Evolutionary conservation across 2,113 vertebrate species (phyloP), one percentile per base, ranked within the genome.

Genomic region (Pachycephala philippinensis): DNA sequence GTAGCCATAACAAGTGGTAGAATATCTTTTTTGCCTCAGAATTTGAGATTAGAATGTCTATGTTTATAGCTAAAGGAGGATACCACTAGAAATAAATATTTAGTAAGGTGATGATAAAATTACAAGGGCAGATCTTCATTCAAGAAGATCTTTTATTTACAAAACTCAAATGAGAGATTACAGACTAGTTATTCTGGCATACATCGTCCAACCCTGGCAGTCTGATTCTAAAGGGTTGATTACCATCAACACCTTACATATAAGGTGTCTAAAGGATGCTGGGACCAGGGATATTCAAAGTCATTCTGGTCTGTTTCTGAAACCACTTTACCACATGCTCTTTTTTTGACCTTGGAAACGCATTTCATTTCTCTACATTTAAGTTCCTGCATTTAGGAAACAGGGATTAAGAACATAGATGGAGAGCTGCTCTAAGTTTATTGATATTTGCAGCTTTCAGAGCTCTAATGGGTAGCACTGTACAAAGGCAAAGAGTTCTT

Each of bases 81-180:
- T 87, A 68, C 31, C 56, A 40, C 56, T 92, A 84, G 74, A 87
- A 91, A 72, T 85, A 94, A 93, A 85, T 79, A 87, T 95, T 96
- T 95, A 79, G 57, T 64, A 57, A 75, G 40, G 40, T 68, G 57
- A 28, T 83, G 52, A 87, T 95, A 74, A 52, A 68, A 89, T 84
- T 91, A 83, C 76, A 77, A 75, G 52, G 71, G 47, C 9, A 69
- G 30, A 77, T 86, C 61, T 89, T 92, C 24, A 37, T 70, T 93
- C 68, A 89, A 54, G 49, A 77, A 87, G 56, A 77, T 59, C 57
- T 80, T 72, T 7, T 77, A 77, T 84, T 87, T 89, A 84, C 31
- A 71, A 87, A 92, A 71, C 40, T 91, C 69, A 70, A 11, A 66
- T 52, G 44, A 68, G 64, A 78, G 18, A 75, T 60, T 87, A 78